Base-by-base conservation (phyloP, 1,140 invertebrate species). In the Globodera rostochiensis region DNA sequence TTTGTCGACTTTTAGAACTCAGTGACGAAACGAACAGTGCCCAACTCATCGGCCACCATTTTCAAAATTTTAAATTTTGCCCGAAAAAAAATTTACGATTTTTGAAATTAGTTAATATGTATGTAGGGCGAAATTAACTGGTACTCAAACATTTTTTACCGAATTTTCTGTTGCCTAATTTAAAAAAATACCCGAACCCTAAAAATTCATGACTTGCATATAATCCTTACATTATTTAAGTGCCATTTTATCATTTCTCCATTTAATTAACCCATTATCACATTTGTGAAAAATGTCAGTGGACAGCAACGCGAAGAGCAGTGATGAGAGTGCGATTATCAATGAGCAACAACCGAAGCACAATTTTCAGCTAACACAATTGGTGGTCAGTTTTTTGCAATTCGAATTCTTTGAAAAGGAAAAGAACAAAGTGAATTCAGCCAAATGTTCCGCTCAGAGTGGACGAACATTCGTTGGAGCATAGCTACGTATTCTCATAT, bases 401-500 rank as follows among this genome's bases (percentile, higher is more conserved):
- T 64, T 64, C 3, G 11, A 19, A 64, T 64, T 64, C 19, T 15
- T 15, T 64, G 0, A 13, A 64, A 64, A 64, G 19, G 57, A 6
- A 36, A 36, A 1, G 36, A 36, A 36, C 19, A n/a, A 15, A 13
- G 3, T 64, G 6, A 19, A 19, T 64, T 64, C 1, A 64, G 57
- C 11, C 57, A 6, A 19, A 64, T 64, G 57, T 64, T 19, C 57
- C 57, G 57, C 13, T 64, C 6, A 64, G 57, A 64, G 57, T 19
- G 64, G 76, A 78, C 66, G 94, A 96, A 88, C 95, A 96, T 89
- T 93, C 93, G 90, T 91, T 97, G 84, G 95, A 96, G 90, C 95
- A 94, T 91, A 93, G 93, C 67, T 96, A 96, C 91, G 94, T 94
- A 87, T 92, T 96, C 86, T 96, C 95, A 94, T 96, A 94, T 90